These are phyloP conservation scores for Clunio marinus DNA, from an alignment of 2,888 invertebrate genomes.

Conservation along the genomic window DNA sequence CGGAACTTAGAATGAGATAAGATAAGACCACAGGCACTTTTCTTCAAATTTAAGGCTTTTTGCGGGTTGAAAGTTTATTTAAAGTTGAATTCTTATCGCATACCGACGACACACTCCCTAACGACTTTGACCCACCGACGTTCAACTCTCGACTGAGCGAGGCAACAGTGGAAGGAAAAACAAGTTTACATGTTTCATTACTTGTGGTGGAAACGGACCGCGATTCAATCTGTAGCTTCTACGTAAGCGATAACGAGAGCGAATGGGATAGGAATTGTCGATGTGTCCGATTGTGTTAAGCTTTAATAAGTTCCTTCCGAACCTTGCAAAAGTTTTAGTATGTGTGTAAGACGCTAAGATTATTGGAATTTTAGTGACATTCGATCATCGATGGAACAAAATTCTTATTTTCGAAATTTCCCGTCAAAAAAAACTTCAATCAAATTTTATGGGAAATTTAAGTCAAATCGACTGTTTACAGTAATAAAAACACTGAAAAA, in stretches of 20 bases:
- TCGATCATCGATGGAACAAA: neutral
- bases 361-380: neutral
- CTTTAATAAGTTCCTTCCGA: conserved; percentile 12
- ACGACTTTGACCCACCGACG: conserved; percentile 20
- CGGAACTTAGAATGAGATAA: no score
- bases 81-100: conserved; percentile 5
- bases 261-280: neutral
- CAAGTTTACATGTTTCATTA: conserved; percentile 21
- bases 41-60: neutral
- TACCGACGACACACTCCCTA: neutral
- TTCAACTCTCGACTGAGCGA: conserved; percentile 32
- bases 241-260: conserved; percentile 15
- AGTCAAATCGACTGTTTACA: neutral
- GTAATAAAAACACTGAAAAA: neutral
- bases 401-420: neutral
- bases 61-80: neutral
- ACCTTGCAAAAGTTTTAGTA: neutral
- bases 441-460: neutral
- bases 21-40: neutral
- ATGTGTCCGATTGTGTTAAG: neutral
- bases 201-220: conserved; percentile 10
- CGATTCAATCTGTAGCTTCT: neutral
- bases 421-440: neutral
- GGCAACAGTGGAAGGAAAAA: conserved; percentile 34
- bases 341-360: neutral